phyloP scores from a whole-genome alignment of 2,113 vertebrate genomes.

The Etia nguti region DNA sequence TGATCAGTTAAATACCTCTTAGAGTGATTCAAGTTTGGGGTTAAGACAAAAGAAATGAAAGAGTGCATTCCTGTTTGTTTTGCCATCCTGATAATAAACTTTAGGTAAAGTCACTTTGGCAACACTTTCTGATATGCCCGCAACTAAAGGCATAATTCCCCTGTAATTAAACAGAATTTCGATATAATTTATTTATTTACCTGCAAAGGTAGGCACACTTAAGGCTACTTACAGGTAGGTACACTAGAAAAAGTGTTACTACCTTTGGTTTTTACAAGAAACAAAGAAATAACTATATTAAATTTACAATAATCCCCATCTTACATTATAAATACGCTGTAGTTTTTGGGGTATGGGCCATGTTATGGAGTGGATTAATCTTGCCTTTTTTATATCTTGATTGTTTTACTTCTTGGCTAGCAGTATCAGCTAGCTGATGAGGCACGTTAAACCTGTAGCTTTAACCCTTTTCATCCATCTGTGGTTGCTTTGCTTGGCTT shows the following conservation, averaged over 20 bases:
- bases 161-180: not conserved
- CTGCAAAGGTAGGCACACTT: not conserved
- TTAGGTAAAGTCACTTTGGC: not conserved
- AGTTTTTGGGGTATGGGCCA: not conserved
- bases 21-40: not conserved
- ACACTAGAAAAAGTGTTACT: not conserved
- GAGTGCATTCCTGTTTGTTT: not conserved
- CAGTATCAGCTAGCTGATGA: not conserved
- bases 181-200: not conserved
- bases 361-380: not conserved
- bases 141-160: fast-evolving
- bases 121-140: fast-evolving
- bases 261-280: not conserved
- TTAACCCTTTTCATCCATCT: not conserved
- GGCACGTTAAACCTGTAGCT: not conserved
- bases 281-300: fast-evolving
- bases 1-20: not conserved
- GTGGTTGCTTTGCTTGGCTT: not conserved
- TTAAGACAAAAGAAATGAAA: not conserved
- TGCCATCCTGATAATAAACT: not conserved
- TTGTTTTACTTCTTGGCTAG: not conserved
- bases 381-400: fast-evolving
- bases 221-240: not conserved
- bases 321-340: not conserved
- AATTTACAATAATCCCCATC: not conserved